phyloP scores from a whole-genome alignment of 2,888 invertebrate genomes.

The Salticus scenicus region DNA sequence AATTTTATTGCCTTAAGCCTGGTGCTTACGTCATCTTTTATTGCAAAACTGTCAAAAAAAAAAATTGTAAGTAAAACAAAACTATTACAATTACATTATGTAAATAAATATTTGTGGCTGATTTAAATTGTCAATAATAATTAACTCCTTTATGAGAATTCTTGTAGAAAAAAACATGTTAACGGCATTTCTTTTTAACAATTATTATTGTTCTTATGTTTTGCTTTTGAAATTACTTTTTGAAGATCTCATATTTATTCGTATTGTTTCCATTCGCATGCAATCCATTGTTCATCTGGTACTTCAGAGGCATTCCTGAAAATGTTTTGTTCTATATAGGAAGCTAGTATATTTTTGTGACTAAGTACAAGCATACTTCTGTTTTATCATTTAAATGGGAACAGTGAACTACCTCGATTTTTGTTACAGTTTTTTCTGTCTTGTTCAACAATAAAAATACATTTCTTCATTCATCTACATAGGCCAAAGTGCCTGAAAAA shows the following conservation, averaged over 20 bases:
- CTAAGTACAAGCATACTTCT: background rate
- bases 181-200: background rate
- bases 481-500: background rate
- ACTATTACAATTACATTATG: no score
- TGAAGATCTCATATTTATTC: background rate
- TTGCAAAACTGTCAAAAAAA: no score
- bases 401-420: slow-evolving; percentile 20
- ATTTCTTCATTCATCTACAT: background rate
- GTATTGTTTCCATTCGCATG: background rate
- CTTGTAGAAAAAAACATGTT: background rate
- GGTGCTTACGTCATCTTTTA: background rate
- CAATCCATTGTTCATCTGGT: slow-evolving; percentile 16
- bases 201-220: background rate
- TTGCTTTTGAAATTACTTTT: background rate
- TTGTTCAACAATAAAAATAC: background rate
- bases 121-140: background rate
- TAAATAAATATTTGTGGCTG: background rate
- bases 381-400: slow-evolving; percentile 1
- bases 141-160: background rate
- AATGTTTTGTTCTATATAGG: background rate
- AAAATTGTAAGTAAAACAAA: no score
- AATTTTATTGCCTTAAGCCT: slow-evolving; percentile 2
- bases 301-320: slow-evolving; percentile 44
- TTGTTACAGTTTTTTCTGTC: background rate
- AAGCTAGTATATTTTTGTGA: background rate